Percentiles rank a stretch among this genome's conserved stretches.
These are phyloP conservation scores for Notamacropus eugenii DNA, from an alignment of 2,797 vertebrate genomes.

Conservation along the genomic window DNA sequence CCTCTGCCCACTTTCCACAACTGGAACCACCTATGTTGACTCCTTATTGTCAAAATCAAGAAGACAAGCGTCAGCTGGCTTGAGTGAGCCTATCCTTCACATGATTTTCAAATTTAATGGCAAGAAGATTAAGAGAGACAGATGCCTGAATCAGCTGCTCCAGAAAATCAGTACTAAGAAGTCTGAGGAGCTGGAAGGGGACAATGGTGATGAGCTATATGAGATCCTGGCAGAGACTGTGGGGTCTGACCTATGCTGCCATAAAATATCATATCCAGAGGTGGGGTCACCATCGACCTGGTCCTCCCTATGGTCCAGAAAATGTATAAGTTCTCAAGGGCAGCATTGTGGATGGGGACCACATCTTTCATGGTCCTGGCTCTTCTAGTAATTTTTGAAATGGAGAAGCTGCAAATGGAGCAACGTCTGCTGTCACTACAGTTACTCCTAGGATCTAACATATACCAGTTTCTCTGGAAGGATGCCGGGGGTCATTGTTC, in stretches of 20 bases:
- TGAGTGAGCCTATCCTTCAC: background rate
- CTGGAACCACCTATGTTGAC: background rate
- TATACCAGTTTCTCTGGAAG: conserved; percentile 92
- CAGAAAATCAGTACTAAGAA: background rate
- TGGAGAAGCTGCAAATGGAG: conserved; percentile 96
- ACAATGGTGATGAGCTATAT: background rate
- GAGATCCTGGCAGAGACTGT: background rate
- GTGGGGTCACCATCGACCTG: background rate
- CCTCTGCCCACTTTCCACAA: background rate
- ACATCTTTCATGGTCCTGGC: conserved; percentile 69
- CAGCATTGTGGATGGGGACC: background rate
- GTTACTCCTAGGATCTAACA: conserved; percentile 97
- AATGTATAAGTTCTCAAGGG: background rate
- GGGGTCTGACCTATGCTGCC: background rate
- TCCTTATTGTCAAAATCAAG: background rate
- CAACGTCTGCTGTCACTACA: conserved; percentile 98
- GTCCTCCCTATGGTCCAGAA: background rate
- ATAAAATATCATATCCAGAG: background rate
- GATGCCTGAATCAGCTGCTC: background rate
- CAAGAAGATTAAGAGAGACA: background rate
- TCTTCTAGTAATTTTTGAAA: conserved; percentile 98
- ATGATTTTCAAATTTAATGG: background rate
- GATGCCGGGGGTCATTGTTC: conserved; percentile 94
- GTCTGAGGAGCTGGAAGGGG: background rate
- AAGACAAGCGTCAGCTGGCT: background rate